Conservation (phyloP, 2,797 vertebrate genomes). For the Pantherophis alleghaniensis region DNA sequence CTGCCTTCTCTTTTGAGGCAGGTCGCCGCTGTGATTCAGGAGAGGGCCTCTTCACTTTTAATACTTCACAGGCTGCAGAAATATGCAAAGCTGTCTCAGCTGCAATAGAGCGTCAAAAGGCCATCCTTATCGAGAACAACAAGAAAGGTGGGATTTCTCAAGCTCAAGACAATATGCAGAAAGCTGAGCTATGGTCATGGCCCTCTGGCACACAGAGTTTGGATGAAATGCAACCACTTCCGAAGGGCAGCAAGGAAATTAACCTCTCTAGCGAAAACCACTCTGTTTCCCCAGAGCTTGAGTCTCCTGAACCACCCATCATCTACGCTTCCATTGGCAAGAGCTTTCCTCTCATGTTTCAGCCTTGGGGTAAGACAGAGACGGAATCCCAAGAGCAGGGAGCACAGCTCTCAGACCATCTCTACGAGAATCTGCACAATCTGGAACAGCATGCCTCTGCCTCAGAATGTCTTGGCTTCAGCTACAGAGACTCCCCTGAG, state of each 20-base stretch:
- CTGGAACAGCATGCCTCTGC: conserved; percentile 35
- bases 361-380: background rate
- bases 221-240: conserved; percentile 10
- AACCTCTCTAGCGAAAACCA: background rate
- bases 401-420: conserved; percentile 52
- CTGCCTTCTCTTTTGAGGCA: conserved; percentile 82
- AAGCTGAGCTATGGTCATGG: background rate
- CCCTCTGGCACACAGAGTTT: conserved; percentile 29
- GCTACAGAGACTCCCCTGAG: conserved; percentile 31
- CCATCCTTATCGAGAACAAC: conserved; percentile 44
- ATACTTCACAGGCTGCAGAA: conserved; percentile 69
- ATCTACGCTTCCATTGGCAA: conserved; percentile 68
- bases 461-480: conserved; percentile 19
- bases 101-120: conserved; percentile 69
- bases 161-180: conserved; percentile 17
- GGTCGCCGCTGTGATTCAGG: conserved; percentile 87
- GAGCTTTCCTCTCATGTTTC: conserved; percentile 23
- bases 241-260: fast-evolving
- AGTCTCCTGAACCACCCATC: conserved; percentile 23
- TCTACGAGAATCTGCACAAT: conserved; percentile 70
- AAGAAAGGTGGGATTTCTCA: conserved; percentile 32
- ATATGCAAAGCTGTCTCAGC: conserved; percentile 72
- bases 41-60: conserved; percentile 84
- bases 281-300: background rate
- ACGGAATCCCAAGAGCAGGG: background rate